These are phyloP conservation scores for Enteromius anoplus DNA, from an alignment of 2,797 vertebrate genomes.

Conservation along the genomic window DNA sequence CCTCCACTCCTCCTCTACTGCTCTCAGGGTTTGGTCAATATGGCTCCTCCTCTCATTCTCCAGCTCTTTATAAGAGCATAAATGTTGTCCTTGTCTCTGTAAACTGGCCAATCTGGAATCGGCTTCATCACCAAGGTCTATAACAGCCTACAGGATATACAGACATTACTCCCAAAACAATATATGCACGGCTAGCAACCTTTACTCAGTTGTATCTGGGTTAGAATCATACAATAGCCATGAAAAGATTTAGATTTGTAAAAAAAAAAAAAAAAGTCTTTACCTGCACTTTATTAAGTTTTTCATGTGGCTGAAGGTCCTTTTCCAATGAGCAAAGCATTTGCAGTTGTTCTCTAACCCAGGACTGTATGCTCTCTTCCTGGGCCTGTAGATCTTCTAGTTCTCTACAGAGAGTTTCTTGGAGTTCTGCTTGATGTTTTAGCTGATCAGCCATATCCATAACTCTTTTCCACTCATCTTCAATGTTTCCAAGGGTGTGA, in stretches of 20 bases:
- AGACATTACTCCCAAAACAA: not conserved
- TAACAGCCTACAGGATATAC: constrained; percentile 73
- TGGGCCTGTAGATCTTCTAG: constrained; percentile 72
- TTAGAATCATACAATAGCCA: not conserved
- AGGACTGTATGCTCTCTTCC: constrained; percentile 70
- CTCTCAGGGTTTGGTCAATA: constrained; percentile 54
- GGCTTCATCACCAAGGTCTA: constrained; percentile 73
- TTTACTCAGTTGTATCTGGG: not conserved
- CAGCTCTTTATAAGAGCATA: constrained; percentile 62
- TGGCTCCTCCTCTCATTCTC: constrained; percentile 58
- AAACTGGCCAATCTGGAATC: constrained; percentile 74
- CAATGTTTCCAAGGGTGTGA: constrained; percentile 39
- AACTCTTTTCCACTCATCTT: constrained; percentile 60
- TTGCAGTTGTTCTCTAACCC: constrained; percentile 79
- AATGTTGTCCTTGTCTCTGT: constrained; percentile 49
- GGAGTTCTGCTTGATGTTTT: constrained; percentile 43
- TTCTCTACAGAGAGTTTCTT: constrained; percentile 64
- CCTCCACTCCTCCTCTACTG: constrained; percentile 69
- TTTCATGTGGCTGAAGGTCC: constrained; percentile 70
- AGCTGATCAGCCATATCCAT: constrained; percentile 58
- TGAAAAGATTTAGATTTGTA: not conserved
- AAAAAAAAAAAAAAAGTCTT: constrained; percentile 9
- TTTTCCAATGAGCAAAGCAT: constrained; percentile 70
- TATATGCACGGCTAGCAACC: not conserved
- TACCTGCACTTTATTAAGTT: constrained; percentile 79